Conservation (phyloP, 2,888 invertebrate genomes). For the Fragum whitleyi region DNA sequence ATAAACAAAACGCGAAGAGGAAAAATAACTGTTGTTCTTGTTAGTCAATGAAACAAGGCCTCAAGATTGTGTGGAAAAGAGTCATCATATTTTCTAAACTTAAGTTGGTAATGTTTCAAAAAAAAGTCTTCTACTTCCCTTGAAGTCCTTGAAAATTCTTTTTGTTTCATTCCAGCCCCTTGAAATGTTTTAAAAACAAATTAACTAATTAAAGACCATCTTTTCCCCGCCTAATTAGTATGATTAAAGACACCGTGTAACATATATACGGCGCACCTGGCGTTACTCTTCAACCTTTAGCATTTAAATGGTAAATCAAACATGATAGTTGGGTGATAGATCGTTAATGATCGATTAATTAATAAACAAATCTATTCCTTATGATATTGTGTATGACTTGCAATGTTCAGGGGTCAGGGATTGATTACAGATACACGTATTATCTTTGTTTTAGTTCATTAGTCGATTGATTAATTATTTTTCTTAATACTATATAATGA, state of each 20-base stretch:
- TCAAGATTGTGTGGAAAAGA: too few species aligned
- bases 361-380: slow-evolving; percentile 17
- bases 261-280: slow-evolving; percentile 27
- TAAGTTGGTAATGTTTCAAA: too few species aligned
- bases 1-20: too few species aligned
- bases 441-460: slow-evolving; percentile 17
- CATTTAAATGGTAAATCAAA: slow-evolving; percentile 15
- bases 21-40: too few species aligned
- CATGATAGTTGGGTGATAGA: slow-evolving; percentile 17
- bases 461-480: slow-evolving; percentile 20
- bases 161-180: too few species aligned
- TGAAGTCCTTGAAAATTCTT: too few species aligned
- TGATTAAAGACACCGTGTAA: slow-evolving; percentile 24
- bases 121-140: too few species aligned
- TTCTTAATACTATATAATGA: slow-evolving; percentile 5
- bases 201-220: slow-evolving; percentile 2
- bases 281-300: slow-evolving; percentile 31
- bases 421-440: slow-evolving; percentile 23
- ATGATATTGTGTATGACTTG: slow-evolving; percentile 25
- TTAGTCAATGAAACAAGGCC: too few species aligned
- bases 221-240: not conserved
- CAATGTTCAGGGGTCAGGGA: slow-evolving; percentile 19
- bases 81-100: too few species aligned
- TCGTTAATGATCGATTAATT: slow-evolving; percentile 30
- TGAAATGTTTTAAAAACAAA: not conserved